Base-by-base conservation (phyloP, 2,888 invertebrate genomes). In the Cecidostiba fungosa region DNA sequence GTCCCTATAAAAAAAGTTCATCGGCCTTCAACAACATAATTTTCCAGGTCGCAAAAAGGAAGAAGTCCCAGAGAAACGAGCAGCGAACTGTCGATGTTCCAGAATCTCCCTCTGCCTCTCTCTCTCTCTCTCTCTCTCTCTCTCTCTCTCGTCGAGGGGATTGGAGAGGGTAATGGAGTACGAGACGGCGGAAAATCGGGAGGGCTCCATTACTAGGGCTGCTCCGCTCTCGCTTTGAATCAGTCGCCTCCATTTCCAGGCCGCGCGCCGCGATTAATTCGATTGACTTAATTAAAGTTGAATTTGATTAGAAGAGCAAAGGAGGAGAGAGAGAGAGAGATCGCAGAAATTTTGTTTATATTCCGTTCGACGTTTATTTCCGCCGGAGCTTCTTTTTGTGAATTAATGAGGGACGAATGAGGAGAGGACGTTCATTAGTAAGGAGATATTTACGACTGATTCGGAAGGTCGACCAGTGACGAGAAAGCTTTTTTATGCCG, bases 271-370 rank as follows among this genome's bases (percentile, higher is more conserved):
- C 82, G 77, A 77, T 85, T 85, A 81, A 85, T 82, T 77, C 82
- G 82, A 85, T 85, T 85, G 85, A 85, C 78, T 85, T 78, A 78
- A 85, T 85, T 82, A 77, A 78, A 77, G 66, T 73, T 77, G 62
- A 73, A 82, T 77, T 82, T 82, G 73, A 82, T 36, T 59, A 26
- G 62, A 54, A 47, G 32, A 26, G 26, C 14, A 29, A 36, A 43
- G 66, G 19, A 19, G 26, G 10, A 16, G 62, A 66, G 70, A 1
- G 10, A 16, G n/a, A 79, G 16, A 19, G 32, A 47, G 32, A n/a
- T 14, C 6, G 32, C 5, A 36, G 36, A 70, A 62, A 54, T 43
- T 14, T 16, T 73, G 73, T 81, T 73, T 81, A 59, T 73, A n/a
- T 43, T 26, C 3, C 14, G 16, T 29, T 66, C 23, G 29, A 19